Base-by-base conservation (phyloP, 2,888 invertebrate genomes). In the Agrotis clavis region DNA sequence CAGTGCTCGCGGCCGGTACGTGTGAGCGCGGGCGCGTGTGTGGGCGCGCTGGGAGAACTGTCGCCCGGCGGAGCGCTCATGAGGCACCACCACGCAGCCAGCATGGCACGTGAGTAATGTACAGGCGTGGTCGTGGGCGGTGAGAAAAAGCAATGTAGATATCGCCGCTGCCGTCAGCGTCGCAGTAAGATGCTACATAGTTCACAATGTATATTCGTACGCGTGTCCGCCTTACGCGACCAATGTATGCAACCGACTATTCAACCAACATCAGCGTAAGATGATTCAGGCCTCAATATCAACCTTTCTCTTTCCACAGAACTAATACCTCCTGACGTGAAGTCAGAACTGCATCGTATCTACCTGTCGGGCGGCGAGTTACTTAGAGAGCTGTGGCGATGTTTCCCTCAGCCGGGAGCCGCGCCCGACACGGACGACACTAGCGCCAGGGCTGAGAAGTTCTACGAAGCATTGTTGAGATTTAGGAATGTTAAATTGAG, bases 301-400 rank as follows among this genome's bases (percentile, higher is more conserved):
- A 1, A 4, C 4, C 11, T 54, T 47, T 16, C 0, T 9, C 0
- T n/a, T 68, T 65, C 25, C 92, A 98, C 92, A 98, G 99, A 99
- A 94, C 95, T 98, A 89, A 98, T 99, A 75, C 98, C 98, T 11
- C 91, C 97, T 16, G 98, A 98, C 87, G 97, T 99, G 74, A 98
- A 98, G 89, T 97, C 97, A 59, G 99, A 99, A 89, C 96, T 99
- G 16, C 97, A 98, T 71, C 97, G 98, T 79, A 95, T 99, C 66
- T 99, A 99, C 95, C 97, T 98, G 66, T 98, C 99, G 1, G 96
- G 98, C 6, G 98, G 98, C 77, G 99, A 99, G 95, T 94, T 99
- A 74, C 95, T 99, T 18, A 97, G 98, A 74, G 99, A 99, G 94
- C 98, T 99, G 95, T 99, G 99, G 99, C 97, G 98, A 59, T 98